A percentile compares a stretch with the other conserved stretches of the same genome.
Evolutionary conservation across 2,113 vertebrate species (phyloP).

Genomic region (Antigone vipio): DNA sequence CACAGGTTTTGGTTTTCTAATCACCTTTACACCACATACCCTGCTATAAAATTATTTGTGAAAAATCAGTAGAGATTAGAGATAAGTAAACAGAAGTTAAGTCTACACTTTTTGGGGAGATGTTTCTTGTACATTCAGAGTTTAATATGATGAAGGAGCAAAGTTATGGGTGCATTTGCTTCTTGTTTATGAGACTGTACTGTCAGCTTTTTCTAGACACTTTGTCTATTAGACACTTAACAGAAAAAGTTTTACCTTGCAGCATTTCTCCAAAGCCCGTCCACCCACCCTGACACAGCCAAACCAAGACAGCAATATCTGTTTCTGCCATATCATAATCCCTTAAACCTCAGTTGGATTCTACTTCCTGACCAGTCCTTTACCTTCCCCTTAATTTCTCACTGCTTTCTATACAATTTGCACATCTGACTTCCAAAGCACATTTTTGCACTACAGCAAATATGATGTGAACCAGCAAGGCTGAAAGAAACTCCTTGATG

Average conservation of each 20-base stretch:
- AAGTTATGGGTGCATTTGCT: background rate
- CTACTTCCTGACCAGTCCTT: background rate
- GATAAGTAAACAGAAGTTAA: background rate
- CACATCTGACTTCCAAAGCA: background rate
- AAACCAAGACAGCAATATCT: background rate
- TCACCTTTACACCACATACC: rapidly evolving
- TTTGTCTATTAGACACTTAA: background rate
- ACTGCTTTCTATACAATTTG: background rate
- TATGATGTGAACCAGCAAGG: background rate
- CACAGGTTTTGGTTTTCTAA: background rate
- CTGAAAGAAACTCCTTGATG: background rate
- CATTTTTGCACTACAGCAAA: background rate
- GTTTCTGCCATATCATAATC: background rate
- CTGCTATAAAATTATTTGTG: background rate
- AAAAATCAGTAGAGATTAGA: background rate
- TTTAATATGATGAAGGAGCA: background rate
- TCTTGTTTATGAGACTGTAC: background rate
- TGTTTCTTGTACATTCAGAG: background rate
- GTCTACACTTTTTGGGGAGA: background rate
- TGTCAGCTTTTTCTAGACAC: background rate
- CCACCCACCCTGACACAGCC: background rate
- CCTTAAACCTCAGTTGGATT: background rate
- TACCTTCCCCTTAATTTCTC: background rate
- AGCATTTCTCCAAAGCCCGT: background rate
- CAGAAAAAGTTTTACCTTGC: background rate